Base-by-base conservation (phyloP, 2,888 invertebrate species). In the Gymnocheta viridis region DNA sequence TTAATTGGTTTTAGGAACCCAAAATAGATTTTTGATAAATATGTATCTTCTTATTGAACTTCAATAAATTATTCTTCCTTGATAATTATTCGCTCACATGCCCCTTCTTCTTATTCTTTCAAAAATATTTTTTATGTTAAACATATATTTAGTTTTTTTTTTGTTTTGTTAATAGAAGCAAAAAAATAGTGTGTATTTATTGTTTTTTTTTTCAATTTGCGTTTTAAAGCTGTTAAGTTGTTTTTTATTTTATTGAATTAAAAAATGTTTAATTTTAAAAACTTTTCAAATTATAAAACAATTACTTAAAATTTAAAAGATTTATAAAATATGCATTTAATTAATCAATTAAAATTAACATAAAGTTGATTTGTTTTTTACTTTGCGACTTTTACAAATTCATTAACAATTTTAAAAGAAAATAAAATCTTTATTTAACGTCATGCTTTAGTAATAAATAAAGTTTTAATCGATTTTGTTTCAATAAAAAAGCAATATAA, bases 381-480 rank as follows among this genome's bases (percentile, higher is more conserved):
- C 4, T 74, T 62, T 67, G 41, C 66, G 58, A 73, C 22, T 67
- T 73, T 4, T 58, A 62, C 17, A 54, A 58, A 51, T 80, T 67
- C 56, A 79, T 32, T 47, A 79, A 72, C 47, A 70, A 47, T 51
- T 38, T 60, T 17, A 22, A 49, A n/a, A 60, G 19, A 64, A 76
- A 76, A 76, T 56, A 49, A 62, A 66, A 54, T 51, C 49, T 54
- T 64, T 70, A 41, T 41, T 29, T 38, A 27, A 79, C 32, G 58
- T 47, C 84, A 84, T 84, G 84, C 84, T 77, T 81, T 77, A 79
- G 79, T 83, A 69, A 47, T 72, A 51, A 49, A 58, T 72, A 87
- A 49, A 32, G 58, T 86, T 81, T 74, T 32, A 84, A 70, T 73
- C 86, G 60, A 70, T 85, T 64, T 81, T 80, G 32, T 62, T 62